phyloP scores from a whole-genome alignment of 2,888 invertebrate species.

The Sturmia bella region DNA sequence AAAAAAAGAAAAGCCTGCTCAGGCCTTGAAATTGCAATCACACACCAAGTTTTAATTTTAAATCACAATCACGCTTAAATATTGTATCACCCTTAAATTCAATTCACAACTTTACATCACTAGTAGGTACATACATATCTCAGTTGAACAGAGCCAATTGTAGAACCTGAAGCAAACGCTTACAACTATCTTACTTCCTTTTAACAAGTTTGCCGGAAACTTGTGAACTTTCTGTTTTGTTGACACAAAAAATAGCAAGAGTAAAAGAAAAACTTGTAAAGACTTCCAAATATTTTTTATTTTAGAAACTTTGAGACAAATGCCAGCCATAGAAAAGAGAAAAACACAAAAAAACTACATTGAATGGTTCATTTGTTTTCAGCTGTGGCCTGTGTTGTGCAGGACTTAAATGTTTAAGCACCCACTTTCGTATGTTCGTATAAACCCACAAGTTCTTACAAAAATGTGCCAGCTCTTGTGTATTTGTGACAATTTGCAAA shows the following conservation, averaged over 20 bases:
- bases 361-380: constrained; percentile 52
- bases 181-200: constrained; percentile 38
- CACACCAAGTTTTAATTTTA: too few relatives aligned
- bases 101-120: too few relatives aligned
- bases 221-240: constrained; percentile 62
- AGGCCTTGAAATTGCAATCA: too few relatives aligned
- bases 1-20: too few relatives aligned
- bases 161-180: constrained; percentile 10
- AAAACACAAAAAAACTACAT: not conserved
- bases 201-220: constrained; percentile 54
- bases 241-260: constrained; percentile 35
- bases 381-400: constrained; percentile 17
- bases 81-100: too few relatives aligned
- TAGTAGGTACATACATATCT: too few relatives aligned
- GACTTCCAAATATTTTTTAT: not conserved
- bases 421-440: not conserved
- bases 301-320: constrained; percentile 3
- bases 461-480: not conserved
- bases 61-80: too few relatives aligned
- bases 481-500: constrained; percentile 15
- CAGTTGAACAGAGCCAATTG: not conserved
- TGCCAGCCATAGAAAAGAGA: constrained; percentile 10
- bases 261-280: constrained; percentile 7
- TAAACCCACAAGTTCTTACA: not conserved
- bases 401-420: not conserved